These are phyloP conservation scores for Molorchus minor DNA, from an alignment of 2,888 invertebrate genomes.

Conservation along the genomic window DNA sequence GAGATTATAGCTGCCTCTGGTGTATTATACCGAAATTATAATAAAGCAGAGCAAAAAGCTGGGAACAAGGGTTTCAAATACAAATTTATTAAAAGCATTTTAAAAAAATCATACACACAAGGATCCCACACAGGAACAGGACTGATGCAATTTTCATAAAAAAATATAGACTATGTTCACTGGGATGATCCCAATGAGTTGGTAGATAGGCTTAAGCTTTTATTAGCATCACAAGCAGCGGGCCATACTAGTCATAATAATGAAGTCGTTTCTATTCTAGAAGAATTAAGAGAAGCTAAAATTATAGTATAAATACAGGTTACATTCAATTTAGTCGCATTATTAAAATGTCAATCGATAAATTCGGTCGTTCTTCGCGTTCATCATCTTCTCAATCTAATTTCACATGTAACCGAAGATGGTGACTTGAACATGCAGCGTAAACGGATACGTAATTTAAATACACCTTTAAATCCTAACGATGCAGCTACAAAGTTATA, in stretches of 20 bases:
- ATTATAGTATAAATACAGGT: conserved; percentile 31
- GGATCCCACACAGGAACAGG: neutral
- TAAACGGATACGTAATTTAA: conserved; percentile 28
- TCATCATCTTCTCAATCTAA: neutral
- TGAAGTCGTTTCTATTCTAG: conserved; percentile 56
- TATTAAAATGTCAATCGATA: conserved; percentile 24
- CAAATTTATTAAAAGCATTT: neutral
- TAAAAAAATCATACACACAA: neutral
- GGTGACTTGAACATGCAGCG: conserved; percentile 28
- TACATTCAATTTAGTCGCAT: neutral
- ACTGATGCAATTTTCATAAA: neutral
- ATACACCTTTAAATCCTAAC: conserved; percentile 12
- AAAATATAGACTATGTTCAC: conserved; percentile 32
- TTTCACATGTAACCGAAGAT: conserved; percentile 3
- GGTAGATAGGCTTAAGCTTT: conserved; percentile 48
- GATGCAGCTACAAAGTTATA: conserved; percentile 32
- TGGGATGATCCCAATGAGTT: conserved; percentile 47
- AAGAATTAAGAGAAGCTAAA: conserved; percentile 44
- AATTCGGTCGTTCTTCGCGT: conserved; percentile 27
- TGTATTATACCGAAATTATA: neutral
- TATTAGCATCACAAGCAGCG: conserved; percentile 48
- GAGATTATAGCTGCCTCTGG: neutral
- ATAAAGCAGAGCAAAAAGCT: neutral
- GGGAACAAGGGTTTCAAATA: neutral
- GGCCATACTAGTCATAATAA: conserved; percentile 49